These are phyloP conservation scores for Eilema sororculum DNA, from an alignment of 2,888 invertebrate species.

Conservation along the genomic window DNA sequence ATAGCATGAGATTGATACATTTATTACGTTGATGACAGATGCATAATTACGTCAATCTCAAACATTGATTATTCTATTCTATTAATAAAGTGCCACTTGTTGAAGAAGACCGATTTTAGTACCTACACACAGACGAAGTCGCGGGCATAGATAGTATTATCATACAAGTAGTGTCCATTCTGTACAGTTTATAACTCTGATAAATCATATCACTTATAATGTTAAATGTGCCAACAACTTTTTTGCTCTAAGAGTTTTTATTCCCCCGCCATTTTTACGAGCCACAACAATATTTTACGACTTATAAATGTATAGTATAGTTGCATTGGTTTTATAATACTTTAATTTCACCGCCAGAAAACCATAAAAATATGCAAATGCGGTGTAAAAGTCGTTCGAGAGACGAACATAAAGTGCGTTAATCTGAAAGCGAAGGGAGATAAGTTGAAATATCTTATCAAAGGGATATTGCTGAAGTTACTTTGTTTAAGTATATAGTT, in stretches of 20 bases:
- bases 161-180: neutral
- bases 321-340: slow-evolving; percentile 82
- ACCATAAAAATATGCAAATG: slow-evolving; percentile 86
- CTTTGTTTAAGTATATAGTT: too few relatives aligned
- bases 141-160: neutral
- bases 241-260: slow-evolving; percentile 81
- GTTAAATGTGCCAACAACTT: slow-evolving; percentile 73
- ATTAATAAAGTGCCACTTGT: too few relatives aligned
- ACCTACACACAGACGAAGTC: too few relatives aligned
- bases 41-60: too few relatives aligned
- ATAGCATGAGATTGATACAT: too few relatives aligned
- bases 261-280: slow-evolving; percentile 79
- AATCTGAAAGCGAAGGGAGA: slow-evolving; percentile 55
- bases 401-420: slow-evolving; percentile 73
- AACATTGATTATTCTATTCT: too few relatives aligned
- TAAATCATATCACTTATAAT: slow-evolving; percentile 44
- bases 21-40: too few relatives aligned
- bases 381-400: slow-evolving; percentile 76
- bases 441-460: slow-evolving; percentile 42
- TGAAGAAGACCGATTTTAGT: too few relatives aligned
- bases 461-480: slow-evolving; percentile 33
- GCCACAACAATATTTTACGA: slow-evolving; percentile 82
- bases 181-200: neutral
- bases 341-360: slow-evolving; percentile 85
- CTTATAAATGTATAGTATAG: slow-evolving; percentile 78